These are phyloP conservation scores for Arizona elegans DNA, from an alignment of 2,113 vertebrate species.

Conservation along the genomic window DNA sequence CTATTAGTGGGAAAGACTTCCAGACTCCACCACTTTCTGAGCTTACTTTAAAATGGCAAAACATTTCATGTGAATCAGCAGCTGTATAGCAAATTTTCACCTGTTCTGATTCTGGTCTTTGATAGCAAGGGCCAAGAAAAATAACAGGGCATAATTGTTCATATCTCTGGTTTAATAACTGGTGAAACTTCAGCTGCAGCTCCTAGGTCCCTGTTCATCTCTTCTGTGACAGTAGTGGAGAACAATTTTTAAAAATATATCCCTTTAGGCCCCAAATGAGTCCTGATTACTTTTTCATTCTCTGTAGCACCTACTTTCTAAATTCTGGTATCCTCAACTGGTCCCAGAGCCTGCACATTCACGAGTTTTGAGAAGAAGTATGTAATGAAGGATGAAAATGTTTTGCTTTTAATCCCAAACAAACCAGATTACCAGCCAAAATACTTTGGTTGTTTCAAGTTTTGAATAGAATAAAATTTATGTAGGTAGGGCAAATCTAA, in stretches of 20 bases:
- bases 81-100: neutral
- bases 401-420: neutral
- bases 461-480: neutral
- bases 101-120: neutral
- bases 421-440: neutral
- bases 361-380: neutral
- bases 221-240: neutral
- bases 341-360: neutral
- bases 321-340: neutral
- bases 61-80: neutral
- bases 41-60: slow-evolving; percentile 9
- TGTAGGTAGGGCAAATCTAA: neutral
- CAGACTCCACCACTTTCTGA: neutral
- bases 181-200: neutral
- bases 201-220: neutral
- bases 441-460: neutral
- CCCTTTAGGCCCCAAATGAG: neutral
- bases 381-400: neutral
- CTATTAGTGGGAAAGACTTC: slow-evolving; percentile 6
- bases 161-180: neutral
- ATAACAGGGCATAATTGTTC: neutral
- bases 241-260: neutral
- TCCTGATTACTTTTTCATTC: neutral
- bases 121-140: neutral
- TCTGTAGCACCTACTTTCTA: neutral